These are phyloP conservation scores for Rhinolophus sinicus DNA, from an alignment of 2,113 vertebrate genomes.

Conservation along the genomic window DNA sequence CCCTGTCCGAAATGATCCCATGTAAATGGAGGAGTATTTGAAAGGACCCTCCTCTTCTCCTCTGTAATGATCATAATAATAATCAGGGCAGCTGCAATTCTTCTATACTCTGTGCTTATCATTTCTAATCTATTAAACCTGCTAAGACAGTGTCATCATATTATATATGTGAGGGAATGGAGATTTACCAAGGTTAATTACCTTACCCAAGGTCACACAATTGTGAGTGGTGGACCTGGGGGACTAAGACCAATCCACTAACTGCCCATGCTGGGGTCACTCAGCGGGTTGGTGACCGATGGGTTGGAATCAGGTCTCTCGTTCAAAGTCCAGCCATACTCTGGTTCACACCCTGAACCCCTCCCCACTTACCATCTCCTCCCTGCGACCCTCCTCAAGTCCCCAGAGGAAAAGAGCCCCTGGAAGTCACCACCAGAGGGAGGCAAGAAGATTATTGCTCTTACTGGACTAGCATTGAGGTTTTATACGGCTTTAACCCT, in stretches of 20 bases:
- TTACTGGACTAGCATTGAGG: neutral
- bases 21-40: neutral
- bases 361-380: neutral
- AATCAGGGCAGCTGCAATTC: too few relatives aligned
- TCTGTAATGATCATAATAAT: fast-evolving
- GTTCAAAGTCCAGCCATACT: neutral
- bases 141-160: neutral
- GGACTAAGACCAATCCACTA: neutral
- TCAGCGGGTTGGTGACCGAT: neutral
- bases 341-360: neutral
- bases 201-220: neutral
- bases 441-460: neutral
- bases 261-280: too few relatives aligned
- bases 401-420: neutral
- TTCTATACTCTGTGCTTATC: neutral
- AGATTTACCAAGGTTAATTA: neutral
- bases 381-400: neutral
- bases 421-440: neutral
- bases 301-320: too few relatives aligned
- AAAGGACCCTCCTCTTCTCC: too few relatives aligned
- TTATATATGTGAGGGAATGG: neutral
- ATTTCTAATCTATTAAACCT: neutral
- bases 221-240: neutral
- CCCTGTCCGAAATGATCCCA: neutral
- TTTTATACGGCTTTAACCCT: neutral